Evolutionary conservation across 2,113 vertebrate species (phyloP).

Genomic region (Ptilorrhoa leucosticta): DNA sequence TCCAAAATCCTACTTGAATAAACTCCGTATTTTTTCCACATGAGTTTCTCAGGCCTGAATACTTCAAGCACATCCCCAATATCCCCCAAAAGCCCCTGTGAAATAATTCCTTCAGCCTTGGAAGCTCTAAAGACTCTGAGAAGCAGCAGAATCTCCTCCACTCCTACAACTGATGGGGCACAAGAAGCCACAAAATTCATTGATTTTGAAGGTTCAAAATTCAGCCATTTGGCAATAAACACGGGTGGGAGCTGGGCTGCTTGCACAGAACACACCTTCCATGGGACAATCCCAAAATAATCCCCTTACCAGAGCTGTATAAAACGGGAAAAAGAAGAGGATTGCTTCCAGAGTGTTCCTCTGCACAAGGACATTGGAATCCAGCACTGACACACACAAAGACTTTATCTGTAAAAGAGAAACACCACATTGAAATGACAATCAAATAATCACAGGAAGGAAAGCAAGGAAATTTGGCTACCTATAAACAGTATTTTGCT

Average conservation of each 20-base stretch:
- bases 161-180: neutral
- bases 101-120: neutral
- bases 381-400: constrained; percentile 84
- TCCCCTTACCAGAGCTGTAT: constrained; percentile 81
- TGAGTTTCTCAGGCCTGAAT: neutral
- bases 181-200: neutral
- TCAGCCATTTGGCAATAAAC: neutral
- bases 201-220: neutral
- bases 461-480: neutral
- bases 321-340: constrained; percentile 92
- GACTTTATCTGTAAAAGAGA: constrained; percentile 78
- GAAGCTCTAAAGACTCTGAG: neutral
- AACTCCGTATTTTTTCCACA: neutral
- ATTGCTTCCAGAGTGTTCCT: constrained; percentile 93
- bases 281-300: neutral
- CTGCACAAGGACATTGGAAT: constrained; percentile 92
- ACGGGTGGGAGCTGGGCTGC: neutral
- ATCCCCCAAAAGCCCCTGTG: neutral
- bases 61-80: neutral
- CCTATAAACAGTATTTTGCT: neutral
- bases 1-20: neutral
- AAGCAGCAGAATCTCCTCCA: neutral
- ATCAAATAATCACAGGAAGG: neutral
- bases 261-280: neutral
- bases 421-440: neutral